Percentiles rank a stretch among this genome's conserved stretches.
phyloP scores from a whole-genome alignment of 64 coral and sea anemone genomes.

The Montipora efflorescens region DNA sequence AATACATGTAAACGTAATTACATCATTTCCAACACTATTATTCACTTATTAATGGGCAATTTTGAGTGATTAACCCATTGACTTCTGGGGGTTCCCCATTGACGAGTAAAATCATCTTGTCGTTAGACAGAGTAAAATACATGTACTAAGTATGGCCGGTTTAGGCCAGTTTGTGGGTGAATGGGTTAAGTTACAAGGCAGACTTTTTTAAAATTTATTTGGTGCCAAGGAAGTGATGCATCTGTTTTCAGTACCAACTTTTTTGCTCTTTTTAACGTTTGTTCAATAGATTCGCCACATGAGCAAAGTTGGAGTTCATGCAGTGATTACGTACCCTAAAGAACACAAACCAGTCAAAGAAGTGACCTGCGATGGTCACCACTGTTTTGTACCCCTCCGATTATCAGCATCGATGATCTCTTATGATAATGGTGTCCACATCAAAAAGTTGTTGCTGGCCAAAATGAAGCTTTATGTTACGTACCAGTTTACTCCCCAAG shows the following conservation, averaged over 20 bases:
- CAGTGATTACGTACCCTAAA: slow-evolving; percentile 74
- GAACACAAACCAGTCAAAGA: slow-evolving; percentile 73
- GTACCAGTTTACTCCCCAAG: slow-evolving; percentile 91
- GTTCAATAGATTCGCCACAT: slow-evolving; percentile 79
- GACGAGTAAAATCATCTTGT: no score
- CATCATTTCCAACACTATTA: no score
- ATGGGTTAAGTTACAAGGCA: no score
- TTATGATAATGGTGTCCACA: slow-evolving; percentile 69
- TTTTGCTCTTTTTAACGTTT: not conserved
- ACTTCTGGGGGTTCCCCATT: no score
- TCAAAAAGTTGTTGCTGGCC: slow-evolving; percentile 61
- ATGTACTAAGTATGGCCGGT: no score
- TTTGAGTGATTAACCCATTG: no score
- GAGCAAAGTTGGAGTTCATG: slow-evolving; percentile 65
- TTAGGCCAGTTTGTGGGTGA: no score
- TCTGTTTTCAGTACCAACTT: not conserved
- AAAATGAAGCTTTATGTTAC: slow-evolving; percentile 72
- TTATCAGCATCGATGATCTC: slow-evolving; percentile 88
- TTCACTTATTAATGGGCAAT: no score
- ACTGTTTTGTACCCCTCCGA: slow-evolving; percentile 85
- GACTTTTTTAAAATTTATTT: no score
- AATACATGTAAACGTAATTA: no score
- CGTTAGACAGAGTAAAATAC: no score
- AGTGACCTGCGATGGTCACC: slow-evolving; percentile 61
- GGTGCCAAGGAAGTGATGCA: not conserved